phyloP scores from a whole-genome alignment of 2,888 invertebrate genomes.

The Allygus modestus region DNA sequence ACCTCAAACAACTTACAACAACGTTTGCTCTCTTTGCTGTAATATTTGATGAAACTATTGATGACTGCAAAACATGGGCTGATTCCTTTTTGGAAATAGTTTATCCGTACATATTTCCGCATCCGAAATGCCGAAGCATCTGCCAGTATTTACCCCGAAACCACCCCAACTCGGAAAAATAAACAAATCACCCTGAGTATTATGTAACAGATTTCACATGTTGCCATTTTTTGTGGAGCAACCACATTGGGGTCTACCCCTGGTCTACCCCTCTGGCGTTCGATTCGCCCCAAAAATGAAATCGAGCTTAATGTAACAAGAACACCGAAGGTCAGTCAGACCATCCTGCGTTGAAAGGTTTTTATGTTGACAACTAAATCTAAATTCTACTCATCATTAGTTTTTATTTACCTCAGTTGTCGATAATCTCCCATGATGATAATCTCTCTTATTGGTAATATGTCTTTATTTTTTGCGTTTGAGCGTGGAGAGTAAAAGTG shows the following conservation, averaged over 20 bases:
- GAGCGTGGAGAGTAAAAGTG: too few relatives aligned
- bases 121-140: conserved; percentile 13
- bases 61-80: too few relatives aligned
- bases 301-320: conserved; percentile 56
- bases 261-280: conserved; percentile 26
- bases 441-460: too few relatives aligned
- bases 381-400: neutral
- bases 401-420: too few relatives aligned
- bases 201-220: conserved; percentile 63
- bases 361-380: conserved; percentile 1
- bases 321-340: conserved; percentile 25
- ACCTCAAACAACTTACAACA: too few relatives aligned
- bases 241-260: conserved; percentile 11
- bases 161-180: conserved; percentile 34
- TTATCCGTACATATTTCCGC: neutral
- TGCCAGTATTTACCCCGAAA: conserved; percentile 50
- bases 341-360: neutral
- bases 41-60: too few relatives aligned
- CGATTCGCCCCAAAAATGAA: conserved; percentile 58
- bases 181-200: conserved; percentile 62
- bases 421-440: too few relatives aligned
- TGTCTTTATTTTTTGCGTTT: too few relatives aligned
- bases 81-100: too few relatives aligned
- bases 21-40: too few relatives aligned
- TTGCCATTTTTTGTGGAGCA: conserved; percentile 54